Evolutionary conservation across 1,140 invertebrate genomes (phyloP).

Genomic region (Venturia canescens): DNA sequence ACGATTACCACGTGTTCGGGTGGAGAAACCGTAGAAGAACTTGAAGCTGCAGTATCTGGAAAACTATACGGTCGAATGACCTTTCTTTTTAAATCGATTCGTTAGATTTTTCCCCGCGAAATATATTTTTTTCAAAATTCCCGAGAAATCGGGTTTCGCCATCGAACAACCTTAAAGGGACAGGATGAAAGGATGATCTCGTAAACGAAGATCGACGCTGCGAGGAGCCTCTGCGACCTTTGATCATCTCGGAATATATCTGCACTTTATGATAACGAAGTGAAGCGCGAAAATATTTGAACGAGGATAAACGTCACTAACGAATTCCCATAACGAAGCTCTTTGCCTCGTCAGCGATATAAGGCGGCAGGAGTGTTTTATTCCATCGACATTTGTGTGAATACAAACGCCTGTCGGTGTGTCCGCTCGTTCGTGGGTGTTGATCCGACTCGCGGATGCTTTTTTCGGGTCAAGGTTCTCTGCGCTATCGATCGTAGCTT

Average conservation of each 20-base stretch:
- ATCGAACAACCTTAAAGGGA: too few species aligned
- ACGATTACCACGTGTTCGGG: too few species aligned
- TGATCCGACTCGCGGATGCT: slow-evolving; percentile 12
- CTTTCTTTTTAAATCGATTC: too few species aligned
- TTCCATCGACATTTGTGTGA: background rate
- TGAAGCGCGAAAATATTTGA: slow-evolving; percentile 50
- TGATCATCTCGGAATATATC: background rate
- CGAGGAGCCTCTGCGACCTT: background rate
- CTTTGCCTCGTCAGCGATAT: slow-evolving; percentile 7
- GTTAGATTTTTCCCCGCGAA: too few species aligned
- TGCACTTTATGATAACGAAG: slow-evolving; percentile 47
- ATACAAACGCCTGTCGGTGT: background rate
- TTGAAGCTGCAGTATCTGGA: too few species aligned
- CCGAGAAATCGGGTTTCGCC: too few species aligned
- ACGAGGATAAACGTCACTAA: slow-evolving; percentile 38
- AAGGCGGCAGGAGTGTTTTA: background rate
- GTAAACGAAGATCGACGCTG: background rate
- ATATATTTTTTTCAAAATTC: too few species aligned
- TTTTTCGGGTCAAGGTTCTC: slow-evolving; percentile 62
- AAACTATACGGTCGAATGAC: too few species aligned
- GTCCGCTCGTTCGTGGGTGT: background rate
- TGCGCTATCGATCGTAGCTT: slow-evolving; percentile 44
- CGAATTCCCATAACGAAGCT: slow-evolving; percentile 23
- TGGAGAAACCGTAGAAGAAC: too few species aligned
- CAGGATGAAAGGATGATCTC: too few species aligned